phyloP scores from a whole-genome alignment of 2,113 vertebrate species.

The Pardalotus punctatus region DNA sequence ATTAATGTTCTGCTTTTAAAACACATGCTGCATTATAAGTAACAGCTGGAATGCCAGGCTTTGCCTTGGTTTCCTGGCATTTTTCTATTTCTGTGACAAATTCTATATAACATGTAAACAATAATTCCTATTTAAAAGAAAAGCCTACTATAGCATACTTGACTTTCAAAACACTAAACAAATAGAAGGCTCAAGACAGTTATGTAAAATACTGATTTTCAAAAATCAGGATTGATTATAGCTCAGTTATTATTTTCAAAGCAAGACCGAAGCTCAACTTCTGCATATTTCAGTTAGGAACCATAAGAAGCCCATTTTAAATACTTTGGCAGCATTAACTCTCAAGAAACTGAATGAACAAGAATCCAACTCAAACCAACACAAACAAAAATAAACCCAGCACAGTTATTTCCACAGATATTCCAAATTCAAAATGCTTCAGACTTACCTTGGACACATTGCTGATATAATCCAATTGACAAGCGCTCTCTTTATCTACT shows the following conservation, averaged over 20 bases:
- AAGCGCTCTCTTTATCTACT: constrained; percentile 88
- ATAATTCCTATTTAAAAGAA: background rate
- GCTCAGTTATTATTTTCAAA: background rate
- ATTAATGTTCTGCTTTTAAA: background rate
- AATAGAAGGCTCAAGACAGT: background rate
- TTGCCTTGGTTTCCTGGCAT: background rate
- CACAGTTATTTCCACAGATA: background rate
- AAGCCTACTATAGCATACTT: background rate
- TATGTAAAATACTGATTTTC: background rate
- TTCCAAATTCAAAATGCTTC: background rate
- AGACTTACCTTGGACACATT: constrained; percentile 90
- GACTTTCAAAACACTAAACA: background rate
- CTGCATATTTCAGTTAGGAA: background rate
- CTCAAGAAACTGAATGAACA: background rate
- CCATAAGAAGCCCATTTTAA: background rate
- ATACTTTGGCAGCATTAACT: background rate
- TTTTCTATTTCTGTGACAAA: constrained; percentile 36
- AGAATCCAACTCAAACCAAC: background rate
- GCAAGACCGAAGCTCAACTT: background rate
- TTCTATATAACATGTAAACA: constrained; percentile 16
- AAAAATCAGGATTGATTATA: background rate
- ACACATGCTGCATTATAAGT: background rate
- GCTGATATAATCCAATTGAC: constrained; percentile 89
- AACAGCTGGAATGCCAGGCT: background rate
- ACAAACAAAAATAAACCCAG: background rate